phyloP scores from a whole-genome alignment of 1,140 invertebrate species.

The Dendrolimus kikuchii region DNA sequence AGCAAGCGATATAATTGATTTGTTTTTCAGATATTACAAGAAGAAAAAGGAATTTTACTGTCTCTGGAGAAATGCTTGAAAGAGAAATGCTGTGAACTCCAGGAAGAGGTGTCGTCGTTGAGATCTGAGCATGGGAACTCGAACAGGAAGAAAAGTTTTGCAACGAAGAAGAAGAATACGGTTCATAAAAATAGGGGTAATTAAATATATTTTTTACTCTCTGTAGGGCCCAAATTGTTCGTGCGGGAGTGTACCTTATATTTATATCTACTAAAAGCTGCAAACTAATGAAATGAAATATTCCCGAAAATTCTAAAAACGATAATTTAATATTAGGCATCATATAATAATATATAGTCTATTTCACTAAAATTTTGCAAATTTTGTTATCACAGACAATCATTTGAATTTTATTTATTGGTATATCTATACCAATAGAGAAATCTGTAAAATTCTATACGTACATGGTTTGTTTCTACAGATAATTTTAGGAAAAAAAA shows the following conservation, averaged over 20 bases:
- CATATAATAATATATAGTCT: background rate
- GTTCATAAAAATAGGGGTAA: slow-evolving; percentile 61
- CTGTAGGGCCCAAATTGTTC: too few relatives aligned
- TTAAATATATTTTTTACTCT: too few relatives aligned
- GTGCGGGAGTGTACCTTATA: too few relatives aligned
- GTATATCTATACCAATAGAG: too few relatives aligned
- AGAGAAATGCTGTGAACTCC: slow-evolving; percentile 80
- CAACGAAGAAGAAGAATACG: slow-evolving; percentile 61
- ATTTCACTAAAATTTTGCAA: slow-evolving; percentile 1
- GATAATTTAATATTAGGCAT: too few relatives aligned
- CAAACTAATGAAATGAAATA: too few relatives aligned
- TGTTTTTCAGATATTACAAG: slow-evolving; percentile 79
- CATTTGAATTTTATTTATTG: background rate
- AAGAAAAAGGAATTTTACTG: slow-evolving; percentile 83
- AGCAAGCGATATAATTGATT: background rate
- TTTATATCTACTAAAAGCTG: too few relatives aligned
- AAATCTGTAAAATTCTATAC: too few relatives aligned
- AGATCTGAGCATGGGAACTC: slow-evolving; percentile 64
- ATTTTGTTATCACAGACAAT: slow-evolving; percentile 4
- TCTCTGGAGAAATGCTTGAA: slow-evolving; percentile 85
- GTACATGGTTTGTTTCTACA: too few relatives aligned
- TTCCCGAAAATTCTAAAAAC: too few relatives aligned
- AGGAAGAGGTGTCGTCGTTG: slow-evolving; percentile 71
- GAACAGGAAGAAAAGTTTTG: slow-evolving; percentile 57
- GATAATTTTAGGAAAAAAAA: too few relatives aligned